Evolutionary conservation across 1,140 invertebrate species (phyloP).

Genomic region (Battus philenor): DNA sequence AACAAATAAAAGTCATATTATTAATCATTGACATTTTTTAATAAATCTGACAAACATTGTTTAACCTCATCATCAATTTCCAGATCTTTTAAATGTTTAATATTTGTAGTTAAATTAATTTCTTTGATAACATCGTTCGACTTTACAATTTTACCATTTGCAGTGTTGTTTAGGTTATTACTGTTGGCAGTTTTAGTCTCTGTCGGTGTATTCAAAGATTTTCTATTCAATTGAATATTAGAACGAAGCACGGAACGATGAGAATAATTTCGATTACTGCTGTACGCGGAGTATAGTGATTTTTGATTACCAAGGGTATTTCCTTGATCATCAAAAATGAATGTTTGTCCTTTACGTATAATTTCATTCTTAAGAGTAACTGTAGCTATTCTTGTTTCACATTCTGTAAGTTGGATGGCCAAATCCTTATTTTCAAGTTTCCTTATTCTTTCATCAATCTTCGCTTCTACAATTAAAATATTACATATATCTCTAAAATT

Average conservation of each 20-base stretch:
- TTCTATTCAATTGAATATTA: slow-evolving; percentile 3
- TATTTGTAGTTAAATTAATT: slow-evolving; percentile 1
- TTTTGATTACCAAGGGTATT: background rate
- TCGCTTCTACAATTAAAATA: slow-evolving; percentile 24
- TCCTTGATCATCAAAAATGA: slow-evolving; percentile 17
- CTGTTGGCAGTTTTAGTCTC: background rate
- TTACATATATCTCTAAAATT: background rate
- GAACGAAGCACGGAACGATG: no score
- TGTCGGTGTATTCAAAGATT: background rate
- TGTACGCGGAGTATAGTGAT: background rate
- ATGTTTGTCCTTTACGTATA: slow-evolving; percentile 8
- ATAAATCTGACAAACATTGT: slow-evolving; percentile 2
- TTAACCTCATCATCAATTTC: slow-evolving; percentile 3
- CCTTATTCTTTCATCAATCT: slow-evolving; percentile 30
- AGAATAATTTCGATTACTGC: no score
- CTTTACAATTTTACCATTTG: background rate
- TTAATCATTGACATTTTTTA: slow-evolving; percentile 8
- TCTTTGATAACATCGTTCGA: background rate
- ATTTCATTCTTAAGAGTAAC: background rate
- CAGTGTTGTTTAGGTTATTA: background rate
- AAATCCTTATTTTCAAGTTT: slow-evolving; percentile 24
- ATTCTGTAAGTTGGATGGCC: slow-evolving; percentile 27
- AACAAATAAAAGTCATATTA: no score
- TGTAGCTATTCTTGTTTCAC: background rate
- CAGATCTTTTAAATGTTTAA: background rate